These are phyloP conservation scores for Acanthoscelides obtectus DNA, from an alignment of 2,888 invertebrate species.

Conservation along the genomic window DNA sequence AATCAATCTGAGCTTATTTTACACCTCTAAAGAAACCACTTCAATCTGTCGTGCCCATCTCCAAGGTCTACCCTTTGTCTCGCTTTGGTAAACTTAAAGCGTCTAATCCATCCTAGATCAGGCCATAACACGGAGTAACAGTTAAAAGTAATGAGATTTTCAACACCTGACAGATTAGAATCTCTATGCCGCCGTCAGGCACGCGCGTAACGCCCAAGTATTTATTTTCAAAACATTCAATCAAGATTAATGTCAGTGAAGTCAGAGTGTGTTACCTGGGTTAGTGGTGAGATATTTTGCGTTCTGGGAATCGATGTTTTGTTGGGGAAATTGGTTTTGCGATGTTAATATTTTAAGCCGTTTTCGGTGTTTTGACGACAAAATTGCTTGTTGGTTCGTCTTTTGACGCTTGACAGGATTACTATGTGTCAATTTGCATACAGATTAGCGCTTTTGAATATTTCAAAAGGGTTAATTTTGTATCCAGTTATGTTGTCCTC, in stretches of 20 bases:
- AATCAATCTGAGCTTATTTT: neutral
- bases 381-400: neutral
- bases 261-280: conserved; percentile 8
- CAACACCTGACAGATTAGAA: conserved; percentile 20
- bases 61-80: neutral
- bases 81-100: neutral
- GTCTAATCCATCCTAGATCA: neutral
- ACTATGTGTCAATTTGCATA: neutral
- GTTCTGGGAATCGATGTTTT: conserved; percentile 5
- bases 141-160: conserved; percentile 9
- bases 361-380: neutral
- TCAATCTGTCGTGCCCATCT: neutral
- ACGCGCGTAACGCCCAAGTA: conserved; percentile 22
- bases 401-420: neutral
- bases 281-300: conserved; percentile 1
- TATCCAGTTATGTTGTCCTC: neutral
- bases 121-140: neutral
- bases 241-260: conserved; percentile 14
- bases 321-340: conserved; percentile 8
- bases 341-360: conserved; percentile 3
- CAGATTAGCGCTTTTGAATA: neutral
- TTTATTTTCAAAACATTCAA: conserved; percentile 21
- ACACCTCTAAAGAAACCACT: neutral
- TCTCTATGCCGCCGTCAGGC: conserved; percentile 13
- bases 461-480: neutral